Conservation (phyloP, 2,113 vertebrate species). For the Scopus umbretta region DNA sequence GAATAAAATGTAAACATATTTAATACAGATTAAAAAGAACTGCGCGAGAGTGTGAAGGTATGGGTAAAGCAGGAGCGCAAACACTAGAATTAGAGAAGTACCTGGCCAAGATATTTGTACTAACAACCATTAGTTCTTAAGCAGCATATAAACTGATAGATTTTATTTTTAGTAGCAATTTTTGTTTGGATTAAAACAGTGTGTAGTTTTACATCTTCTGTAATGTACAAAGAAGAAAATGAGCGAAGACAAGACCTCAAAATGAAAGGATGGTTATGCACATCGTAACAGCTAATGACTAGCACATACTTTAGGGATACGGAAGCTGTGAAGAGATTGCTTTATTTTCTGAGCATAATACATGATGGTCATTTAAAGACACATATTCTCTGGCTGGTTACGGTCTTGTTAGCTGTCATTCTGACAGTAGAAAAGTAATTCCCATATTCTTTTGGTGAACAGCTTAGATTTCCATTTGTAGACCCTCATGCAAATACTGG, state of each 20-base stretch:
- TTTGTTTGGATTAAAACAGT: not conserved
- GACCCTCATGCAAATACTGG: not conserved
- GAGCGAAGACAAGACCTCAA: not conserved
- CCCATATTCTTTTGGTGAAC: not conserved
- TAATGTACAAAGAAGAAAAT: not conserved
- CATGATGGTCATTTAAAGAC: conserved; percentile 4
- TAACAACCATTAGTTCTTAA: too few relatives aligned
- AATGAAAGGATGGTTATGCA: not conserved
- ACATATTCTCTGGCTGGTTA: not conserved
- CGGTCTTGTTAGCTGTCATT: not conserved
- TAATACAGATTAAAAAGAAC: not conserved
- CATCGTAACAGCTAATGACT: not conserved
- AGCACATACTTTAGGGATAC: not conserved
- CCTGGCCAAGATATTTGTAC: not conserved
- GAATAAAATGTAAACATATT: not conserved
- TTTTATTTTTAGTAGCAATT: not conserved
- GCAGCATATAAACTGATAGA: not conserved
- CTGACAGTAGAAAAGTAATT: not conserved
- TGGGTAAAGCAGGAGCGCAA: not conserved
- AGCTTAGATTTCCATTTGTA: not conserved
- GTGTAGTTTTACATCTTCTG: not conserved
- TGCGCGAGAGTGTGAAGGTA: not conserved
- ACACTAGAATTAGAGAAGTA: not conserved
- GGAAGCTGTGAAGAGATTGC: not conserved
- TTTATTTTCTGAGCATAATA: not conserved